Conservation (phyloP, 2,113 vertebrate species). For the Himantopus leucocephalus region DNA sequence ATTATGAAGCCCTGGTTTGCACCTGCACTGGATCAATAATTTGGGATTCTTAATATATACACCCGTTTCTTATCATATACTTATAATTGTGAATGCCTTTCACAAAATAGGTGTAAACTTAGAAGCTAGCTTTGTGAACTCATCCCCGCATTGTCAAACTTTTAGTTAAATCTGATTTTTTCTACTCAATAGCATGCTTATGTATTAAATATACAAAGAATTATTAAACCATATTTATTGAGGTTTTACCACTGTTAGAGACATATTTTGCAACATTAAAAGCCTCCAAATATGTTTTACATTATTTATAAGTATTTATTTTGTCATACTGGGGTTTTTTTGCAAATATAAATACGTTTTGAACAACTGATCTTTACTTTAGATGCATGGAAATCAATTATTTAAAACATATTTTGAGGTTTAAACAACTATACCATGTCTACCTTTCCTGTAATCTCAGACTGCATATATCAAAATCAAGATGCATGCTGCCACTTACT, state of each 20-base stretch:
- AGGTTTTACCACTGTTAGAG: background rate
- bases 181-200: background rate
- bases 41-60: background rate
- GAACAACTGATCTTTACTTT: conserved; percentile 40
- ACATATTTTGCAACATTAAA: conserved; percentile 34
- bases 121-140: background rate
- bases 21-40: background rate
- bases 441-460: background rate
- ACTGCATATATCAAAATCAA: background rate
- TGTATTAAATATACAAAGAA: background rate
- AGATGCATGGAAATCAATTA: conserved; percentile 36
- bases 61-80: background rate
- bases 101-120: background rate
- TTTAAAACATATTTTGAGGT: conserved; percentile 44
- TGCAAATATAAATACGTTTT: conserved; percentile 22
- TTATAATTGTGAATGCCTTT: background rate
- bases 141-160: background rate
- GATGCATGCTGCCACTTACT: background rate
- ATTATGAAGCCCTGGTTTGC: background rate
- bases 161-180: background rate
- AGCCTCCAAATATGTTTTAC: conserved; percentile 31
- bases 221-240: background rate
- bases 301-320: conserved; percentile 47
- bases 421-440: background rate
- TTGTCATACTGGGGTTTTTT: background rate